Evolutionary conservation across 2,888 invertebrate species (phyloP).

Genomic region (Tricholauxania praeusta): DNA sequence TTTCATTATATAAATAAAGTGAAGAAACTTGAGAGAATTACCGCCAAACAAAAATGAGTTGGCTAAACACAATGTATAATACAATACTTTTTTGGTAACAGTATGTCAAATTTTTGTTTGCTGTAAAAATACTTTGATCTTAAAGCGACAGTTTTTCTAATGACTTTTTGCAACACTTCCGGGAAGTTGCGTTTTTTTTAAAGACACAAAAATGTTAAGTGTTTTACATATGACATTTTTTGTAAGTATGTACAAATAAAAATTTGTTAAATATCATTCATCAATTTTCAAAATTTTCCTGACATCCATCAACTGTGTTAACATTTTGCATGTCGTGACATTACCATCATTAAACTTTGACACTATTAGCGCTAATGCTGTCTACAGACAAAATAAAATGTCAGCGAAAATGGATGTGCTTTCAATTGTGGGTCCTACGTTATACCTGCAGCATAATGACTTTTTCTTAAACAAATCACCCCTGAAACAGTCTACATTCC

Average conservation of each 20-base stretch:
- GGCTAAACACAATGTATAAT: no score
- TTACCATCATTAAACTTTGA: constrained; percentile 61
- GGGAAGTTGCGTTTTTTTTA: no score
- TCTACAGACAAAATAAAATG: neutral
- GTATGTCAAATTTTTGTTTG: no score
- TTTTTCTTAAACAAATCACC: neutral
- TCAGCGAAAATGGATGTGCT: neutral
- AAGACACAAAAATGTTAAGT: no score
- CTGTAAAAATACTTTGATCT: no score
- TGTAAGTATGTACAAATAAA: neutral
- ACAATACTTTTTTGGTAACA: no score
- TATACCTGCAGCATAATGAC: neutral
- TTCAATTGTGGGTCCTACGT: neutral
- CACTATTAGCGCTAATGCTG: constrained; percentile 55
- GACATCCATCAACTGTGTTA: constrained; percentile 51
- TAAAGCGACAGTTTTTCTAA: no score
- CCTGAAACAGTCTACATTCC: no score
- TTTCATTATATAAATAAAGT: neutral
- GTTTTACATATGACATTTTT: no score
- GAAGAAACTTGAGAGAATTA: no score
- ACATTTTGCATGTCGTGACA: constrained; percentile 46
- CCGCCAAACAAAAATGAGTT: no score
- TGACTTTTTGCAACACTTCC: no score
- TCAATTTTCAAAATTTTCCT: constrained; percentile 38
- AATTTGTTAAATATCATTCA: constrained; percentile 18